Conservation (phyloP, 1,140 invertebrate species). For the Helicorthomorpha holstii region DNA sequence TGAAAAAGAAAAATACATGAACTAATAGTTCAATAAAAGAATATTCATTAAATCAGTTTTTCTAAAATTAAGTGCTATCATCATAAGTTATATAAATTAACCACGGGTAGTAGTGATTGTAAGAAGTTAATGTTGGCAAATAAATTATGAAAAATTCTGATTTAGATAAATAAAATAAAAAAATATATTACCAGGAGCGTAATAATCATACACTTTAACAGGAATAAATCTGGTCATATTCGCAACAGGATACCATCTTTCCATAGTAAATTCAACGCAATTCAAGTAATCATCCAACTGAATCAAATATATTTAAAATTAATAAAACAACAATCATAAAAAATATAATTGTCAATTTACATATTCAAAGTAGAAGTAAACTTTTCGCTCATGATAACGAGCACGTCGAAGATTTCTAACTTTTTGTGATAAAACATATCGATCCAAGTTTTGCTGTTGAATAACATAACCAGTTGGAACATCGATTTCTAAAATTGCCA, state of each 20-base stretch:
- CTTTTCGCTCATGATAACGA: constrained; percentile 57
- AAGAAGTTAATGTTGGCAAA: no score
- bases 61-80: not conserved
- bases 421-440: constrained; percentile 49
- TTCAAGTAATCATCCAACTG: constrained; percentile 61
- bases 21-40: constrained; percentile 7
- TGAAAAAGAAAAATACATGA: constrained; percentile 31
- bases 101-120: no score
- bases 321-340: not conserved
- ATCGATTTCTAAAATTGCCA: constrained; percentile 77
- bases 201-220: constrained; percentile 85
- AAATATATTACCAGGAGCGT: constrained; percentile 61
- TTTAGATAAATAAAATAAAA: no score
- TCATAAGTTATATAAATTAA: no score
- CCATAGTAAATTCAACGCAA: constrained; percentile 80
- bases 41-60: not conserved
- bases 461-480: constrained; percentile 88
- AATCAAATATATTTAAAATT: constrained; percentile 2
- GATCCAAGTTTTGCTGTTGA: constrained; percentile 72
- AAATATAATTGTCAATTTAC: constrained; percentile 34
- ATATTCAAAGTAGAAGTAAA: constrained; percentile 89
- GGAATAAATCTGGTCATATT: constrained; percentile 87
- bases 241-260: constrained; percentile 88
- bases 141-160: no score
- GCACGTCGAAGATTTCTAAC: constrained; percentile 69